Conservation (phyloP, 2,888 invertebrate genomes). For the Imbricaverruca yamaguchii region DNA sequence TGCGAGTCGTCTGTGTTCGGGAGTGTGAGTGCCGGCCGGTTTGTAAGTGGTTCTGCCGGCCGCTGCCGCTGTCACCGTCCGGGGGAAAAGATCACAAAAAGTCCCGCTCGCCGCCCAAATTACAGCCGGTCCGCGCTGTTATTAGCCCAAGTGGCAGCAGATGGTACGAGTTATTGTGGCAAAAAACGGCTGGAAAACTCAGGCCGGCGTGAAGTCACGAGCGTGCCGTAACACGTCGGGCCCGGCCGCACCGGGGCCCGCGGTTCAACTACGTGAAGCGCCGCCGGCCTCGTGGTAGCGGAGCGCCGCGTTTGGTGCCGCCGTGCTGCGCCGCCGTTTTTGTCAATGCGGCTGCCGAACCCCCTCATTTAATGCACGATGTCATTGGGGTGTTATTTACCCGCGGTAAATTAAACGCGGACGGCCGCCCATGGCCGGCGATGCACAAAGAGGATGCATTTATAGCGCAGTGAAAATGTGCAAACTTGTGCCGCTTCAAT, state of each 20-base stretch:
- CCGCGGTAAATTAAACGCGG: background rate
- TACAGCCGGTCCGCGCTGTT: background rate
- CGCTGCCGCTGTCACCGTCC: no score
- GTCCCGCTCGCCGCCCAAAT: background rate
- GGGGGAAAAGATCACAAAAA: background rate
- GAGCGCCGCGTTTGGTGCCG: background rate
- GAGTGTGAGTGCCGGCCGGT: no score
- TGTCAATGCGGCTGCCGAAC: background rate
- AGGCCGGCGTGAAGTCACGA: background rate
- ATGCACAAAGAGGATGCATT: background rate
- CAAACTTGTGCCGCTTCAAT: background rate
- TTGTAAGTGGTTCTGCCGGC: no score
- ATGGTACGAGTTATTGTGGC: slow-evolving; percentile 5
- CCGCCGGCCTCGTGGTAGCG: background rate
- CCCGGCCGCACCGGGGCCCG: background rate
- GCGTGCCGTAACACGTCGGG: background rate
- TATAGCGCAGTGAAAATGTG: background rate
- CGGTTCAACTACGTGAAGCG: background rate
- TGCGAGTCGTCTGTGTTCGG: no score
- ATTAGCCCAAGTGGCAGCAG: background rate
- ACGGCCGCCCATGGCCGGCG: background rate
- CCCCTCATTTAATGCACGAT: background rate
- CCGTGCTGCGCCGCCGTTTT: background rate
- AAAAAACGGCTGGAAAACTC: background rate
- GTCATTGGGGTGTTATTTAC: background rate